A percentile compares a stretch with the other conserved stretches of the same genome.
These are phyloP conservation scores for Lateolabrax maculatus DNA, from an alignment of 2,797 vertebrate genomes.

Conservation along the genomic window DNA sequence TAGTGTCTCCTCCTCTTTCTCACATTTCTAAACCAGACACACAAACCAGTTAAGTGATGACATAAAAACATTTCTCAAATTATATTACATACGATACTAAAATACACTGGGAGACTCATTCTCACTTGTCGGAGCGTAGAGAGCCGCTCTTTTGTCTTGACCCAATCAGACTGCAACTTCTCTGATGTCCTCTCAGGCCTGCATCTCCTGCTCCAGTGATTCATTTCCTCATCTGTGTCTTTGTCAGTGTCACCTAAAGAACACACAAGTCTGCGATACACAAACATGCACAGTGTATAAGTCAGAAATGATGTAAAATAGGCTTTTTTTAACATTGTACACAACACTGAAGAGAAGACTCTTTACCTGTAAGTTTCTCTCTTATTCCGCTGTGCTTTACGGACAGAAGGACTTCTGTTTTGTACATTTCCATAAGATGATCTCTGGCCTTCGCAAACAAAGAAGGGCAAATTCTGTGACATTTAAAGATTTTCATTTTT, in stretches of 20 bases:
- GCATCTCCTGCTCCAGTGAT: conserved; percentile 20
- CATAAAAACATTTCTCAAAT: background rate
- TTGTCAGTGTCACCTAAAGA: conserved; percentile 48
- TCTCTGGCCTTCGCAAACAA: conserved; percentile 53
- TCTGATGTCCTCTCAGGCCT: conserved; percentile 44
- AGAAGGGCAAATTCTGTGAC: conserved; percentile 6
- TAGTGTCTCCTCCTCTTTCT: conserved; percentile 73
- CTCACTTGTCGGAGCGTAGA: conserved; percentile 63
- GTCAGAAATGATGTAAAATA: background rate
- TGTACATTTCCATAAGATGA: conserved; percentile 14
- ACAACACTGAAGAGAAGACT: background rate
- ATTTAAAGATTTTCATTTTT: background rate
- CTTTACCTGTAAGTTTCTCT: conserved; percentile 70
- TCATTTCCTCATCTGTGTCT: conserved; percentile 60
- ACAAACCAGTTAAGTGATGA: conserved; percentile 8
- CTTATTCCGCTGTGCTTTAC: conserved; percentile 39
- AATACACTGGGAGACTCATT: background rate
- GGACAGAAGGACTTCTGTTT: conserved; percentile 26
- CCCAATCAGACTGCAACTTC: conserved; percentile 55
- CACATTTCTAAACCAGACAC: conserved; percentile 74
- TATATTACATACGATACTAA: background rate
- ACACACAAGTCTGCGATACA: conserved; percentile 41
- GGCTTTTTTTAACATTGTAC: background rate
- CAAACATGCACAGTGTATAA: conserved; percentile 6
- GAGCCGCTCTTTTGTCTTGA: conserved; percentile 53